These are phyloP conservation scores for Eufriesea mexicana DNA, from an alignment of 1,140 invertebrate species.

Conservation along the genomic window DNA sequence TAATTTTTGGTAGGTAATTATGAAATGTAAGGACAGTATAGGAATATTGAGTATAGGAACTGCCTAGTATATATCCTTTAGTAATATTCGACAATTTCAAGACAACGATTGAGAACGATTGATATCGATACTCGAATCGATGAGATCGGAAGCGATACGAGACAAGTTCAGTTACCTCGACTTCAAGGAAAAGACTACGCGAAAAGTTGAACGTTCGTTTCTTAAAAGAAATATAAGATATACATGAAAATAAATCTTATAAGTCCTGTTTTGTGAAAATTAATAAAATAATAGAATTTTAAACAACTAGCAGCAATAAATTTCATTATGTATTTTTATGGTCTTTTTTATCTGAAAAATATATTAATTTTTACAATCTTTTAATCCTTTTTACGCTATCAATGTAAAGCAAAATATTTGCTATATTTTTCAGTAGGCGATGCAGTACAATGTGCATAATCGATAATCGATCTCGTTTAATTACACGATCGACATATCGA, in stretches of 20 bases:
- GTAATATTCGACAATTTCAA: not conserved
- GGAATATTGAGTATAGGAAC: too few species aligned
- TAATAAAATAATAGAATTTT: not conserved
- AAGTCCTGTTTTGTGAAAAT: not conserved
- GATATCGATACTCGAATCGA: constrained; percentile 10
- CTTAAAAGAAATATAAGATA: not conserved
- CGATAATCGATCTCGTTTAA: constrained; percentile 44
- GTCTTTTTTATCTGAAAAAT: too few species aligned
- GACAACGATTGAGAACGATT: not conserved
- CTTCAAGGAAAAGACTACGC: not conserved
- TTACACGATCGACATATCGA: constrained; percentile 9
- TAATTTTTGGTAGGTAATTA: not conserved
- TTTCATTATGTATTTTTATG: not conserved
- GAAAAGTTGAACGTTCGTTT: not conserved
- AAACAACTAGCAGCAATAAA: too few species aligned
- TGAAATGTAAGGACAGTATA: not conserved
- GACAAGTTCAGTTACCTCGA: not conserved
- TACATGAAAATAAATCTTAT: not conserved
- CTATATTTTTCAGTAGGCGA: constrained; percentile 7
- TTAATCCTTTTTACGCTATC: not conserved
- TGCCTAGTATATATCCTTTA: not conserved
- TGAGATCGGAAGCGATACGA: not conserved
- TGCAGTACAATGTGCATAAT: constrained; percentile 9
- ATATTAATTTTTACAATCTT: too few species aligned
- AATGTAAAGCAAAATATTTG: not conserved